phyloP scores from a whole-genome alignment of 2,888 invertebrate species.

The Eurytoma adleriae region DNA sequence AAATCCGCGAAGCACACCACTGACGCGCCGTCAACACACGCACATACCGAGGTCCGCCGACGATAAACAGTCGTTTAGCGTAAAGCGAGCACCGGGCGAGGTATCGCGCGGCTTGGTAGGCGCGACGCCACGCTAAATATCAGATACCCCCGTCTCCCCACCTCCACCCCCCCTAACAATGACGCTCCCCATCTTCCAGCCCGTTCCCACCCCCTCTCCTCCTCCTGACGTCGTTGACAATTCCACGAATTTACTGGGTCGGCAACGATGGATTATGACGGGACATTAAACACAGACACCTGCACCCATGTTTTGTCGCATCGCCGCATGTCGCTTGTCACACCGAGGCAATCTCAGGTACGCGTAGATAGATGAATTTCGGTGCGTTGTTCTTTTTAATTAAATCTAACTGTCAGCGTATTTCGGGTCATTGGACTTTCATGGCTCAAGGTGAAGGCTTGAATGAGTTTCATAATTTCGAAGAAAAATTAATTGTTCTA shows the following conservation, averaged over 20 bases:
- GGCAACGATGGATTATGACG: slow-evolving; percentile 24
- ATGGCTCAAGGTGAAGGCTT: too few species aligned
- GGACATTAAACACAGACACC: slow-evolving; percentile 28
- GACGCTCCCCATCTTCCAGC: too few species aligned
- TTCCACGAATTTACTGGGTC: slow-evolving; percentile 28
- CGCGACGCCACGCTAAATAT: background rate
- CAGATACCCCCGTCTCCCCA: background rate
- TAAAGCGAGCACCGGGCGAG: background rate
- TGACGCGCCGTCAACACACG: slow-evolving; percentile 21
- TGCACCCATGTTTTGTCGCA: background rate
- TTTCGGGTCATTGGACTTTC: too few species aligned
- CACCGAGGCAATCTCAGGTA: background rate
- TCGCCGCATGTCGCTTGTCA: slow-evolving; percentile 1
- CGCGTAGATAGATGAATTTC: too few species aligned
- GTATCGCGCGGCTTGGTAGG: background rate
- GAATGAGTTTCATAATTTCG: too few species aligned
- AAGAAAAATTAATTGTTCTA: too few species aligned
- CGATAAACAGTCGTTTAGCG: slow-evolving; percentile 45
- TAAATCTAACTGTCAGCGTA: too few species aligned
- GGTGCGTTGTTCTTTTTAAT: too few species aligned
- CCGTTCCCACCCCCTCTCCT: background rate
- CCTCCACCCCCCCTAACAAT: background rate
- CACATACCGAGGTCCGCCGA: background rate
- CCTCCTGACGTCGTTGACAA: slow-evolving; percentile 17
- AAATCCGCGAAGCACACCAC: slow-evolving; percentile 28